A percentile compares a stretch with the other conserved stretches of the same genome.
These are phyloP conservation scores for Kryptolebias marmoratus DNA, from an alignment of 2,113 vertebrate species.

Conservation along the genomic window DNA sequence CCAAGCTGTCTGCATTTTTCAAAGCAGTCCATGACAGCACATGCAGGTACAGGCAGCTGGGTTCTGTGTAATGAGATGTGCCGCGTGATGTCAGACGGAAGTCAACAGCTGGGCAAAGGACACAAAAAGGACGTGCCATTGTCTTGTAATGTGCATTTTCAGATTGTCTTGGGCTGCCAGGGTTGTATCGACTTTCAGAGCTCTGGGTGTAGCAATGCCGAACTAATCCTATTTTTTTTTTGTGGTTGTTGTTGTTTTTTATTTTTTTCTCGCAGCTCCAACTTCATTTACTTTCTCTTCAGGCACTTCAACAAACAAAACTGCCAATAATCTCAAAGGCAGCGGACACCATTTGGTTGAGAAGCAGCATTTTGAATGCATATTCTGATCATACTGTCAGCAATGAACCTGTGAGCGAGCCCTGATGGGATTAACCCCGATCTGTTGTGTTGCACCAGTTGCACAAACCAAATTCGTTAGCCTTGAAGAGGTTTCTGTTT, in stretches of 20 bases:
- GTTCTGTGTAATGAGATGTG: conserved; percentile 22
- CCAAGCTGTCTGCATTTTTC: conserved; percentile 3
- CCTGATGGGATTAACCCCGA: conserved; percentile 26
- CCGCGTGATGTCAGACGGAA: conserved; percentile 19
- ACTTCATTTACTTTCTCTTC: conserved; percentile 17
- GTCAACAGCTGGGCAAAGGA: conserved; percentile 47
- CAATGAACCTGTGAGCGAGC: conserved; percentile 19
- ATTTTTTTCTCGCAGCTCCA: conserved; percentile 4
- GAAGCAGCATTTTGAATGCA: neutral
- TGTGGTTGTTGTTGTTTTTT: too few relatives aligned
- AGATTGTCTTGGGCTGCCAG: conserved; percentile 18
- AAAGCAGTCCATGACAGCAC: neutral
- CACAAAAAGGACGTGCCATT: conserved; percentile 11
- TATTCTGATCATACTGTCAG: conserved; percentile 25
- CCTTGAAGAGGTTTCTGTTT: conserved; percentile 17
- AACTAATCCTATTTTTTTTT: neutral
- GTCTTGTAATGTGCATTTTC: conserved; percentile 20
- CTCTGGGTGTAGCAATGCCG: neutral
- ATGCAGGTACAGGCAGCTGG: neutral
- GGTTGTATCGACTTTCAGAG: conserved; percentile 41
- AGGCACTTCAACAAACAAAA: conserved; percentile 27
- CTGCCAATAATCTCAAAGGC: conserved; percentile 10
- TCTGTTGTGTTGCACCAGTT: conserved; percentile 14
- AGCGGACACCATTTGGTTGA: neutral
- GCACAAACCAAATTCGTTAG: conserved; percentile 46